Base-by-base conservation (phyloP, 2,888 invertebrate species). In the Polia nebulosa region DNA sequence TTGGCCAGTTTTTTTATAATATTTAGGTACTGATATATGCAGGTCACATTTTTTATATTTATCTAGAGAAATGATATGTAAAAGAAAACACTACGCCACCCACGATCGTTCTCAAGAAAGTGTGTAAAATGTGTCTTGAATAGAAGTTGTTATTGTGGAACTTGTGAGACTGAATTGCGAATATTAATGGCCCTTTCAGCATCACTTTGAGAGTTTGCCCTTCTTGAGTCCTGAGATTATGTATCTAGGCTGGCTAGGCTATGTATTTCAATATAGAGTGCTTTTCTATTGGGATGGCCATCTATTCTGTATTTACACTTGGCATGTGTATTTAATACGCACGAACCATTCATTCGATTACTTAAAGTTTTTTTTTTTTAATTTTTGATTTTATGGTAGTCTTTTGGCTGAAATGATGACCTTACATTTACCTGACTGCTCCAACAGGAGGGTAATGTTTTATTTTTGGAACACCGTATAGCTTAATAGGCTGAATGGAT, bases 121-220 rank as follows among this genome's bases (percentile, higher is more conserved):
- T 64, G 29, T 63, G 49, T 27, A 25, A 76, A 76, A 55, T 58
- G 55, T 45, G 49, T 27, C 44, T 67, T 49, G 61, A 76, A 60
- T 64, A 53, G 22, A 66, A 71, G 47, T 63, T 57, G 39, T 68
- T 80, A 75, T 58, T 59, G 49, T 55, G 52, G 60, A 66, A 56
- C 45, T 78, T 78, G 36, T 27, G 66, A 63, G 63, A 52, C 49
- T 29, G 32, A 52, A 67, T 53, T 53, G 56, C 27, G 81, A 76
- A 80, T 73, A 74, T 78, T 79, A 80, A 83, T 81, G 56, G 53
- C 22, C 27, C 25, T 58, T 63, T 66, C 72, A 62, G 56, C 15
- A 15, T 15, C 59, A 52, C 76, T 62, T 52, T 25, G 45, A 39
- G 70, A 64, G 53, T 63, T 56, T 36, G 55, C 44, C 75, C 57